Conservation (phyloP, 2,888 invertebrate species). For the Drosophila koepferae region DNA sequence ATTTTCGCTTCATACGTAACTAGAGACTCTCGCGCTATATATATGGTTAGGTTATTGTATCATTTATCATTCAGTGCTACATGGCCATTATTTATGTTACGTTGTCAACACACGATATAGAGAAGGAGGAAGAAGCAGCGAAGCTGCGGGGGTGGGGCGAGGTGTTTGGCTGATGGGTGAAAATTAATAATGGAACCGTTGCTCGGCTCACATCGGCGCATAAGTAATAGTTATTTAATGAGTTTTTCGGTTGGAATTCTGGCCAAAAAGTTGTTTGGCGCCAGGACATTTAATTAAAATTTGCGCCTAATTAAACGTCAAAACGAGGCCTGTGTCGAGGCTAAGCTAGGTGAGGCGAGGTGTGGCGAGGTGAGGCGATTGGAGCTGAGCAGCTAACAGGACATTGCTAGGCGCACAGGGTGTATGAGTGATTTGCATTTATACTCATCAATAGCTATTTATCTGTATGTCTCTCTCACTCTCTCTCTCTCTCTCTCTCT, state of each 20-base stretch:
- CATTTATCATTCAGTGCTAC: constrained; percentile 46
- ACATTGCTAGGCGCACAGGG: constrained; percentile 50
- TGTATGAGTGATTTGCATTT: constrained; percentile 66
- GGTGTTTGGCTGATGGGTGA: constrained; percentile 4
- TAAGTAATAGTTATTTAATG: constrained; percentile 79
- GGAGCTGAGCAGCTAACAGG: constrained; percentile 28
- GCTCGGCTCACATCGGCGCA: constrained; percentile 55
- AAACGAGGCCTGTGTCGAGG: constrained; percentile 30
- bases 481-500: not conserved
- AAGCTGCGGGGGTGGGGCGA: not conserved
- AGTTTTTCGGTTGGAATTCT: constrained; percentile 61
- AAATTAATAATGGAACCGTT: constrained; percentile 69
- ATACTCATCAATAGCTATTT: constrained; percentile 12
- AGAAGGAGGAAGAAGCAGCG: not conserved
- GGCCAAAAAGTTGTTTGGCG: constrained; percentile 65
- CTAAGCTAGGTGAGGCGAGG: constrained; percentile 1
- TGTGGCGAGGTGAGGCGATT: not conserved
- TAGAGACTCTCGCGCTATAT: not conserved
- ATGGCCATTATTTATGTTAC: constrained; percentile 49
- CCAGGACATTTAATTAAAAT: constrained; percentile 73
- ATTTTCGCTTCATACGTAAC: constrained; percentile 5
- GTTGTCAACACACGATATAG: constrained; percentile 29
- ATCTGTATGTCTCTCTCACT: not conserved
- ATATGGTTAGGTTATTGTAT: constrained; percentile 15
- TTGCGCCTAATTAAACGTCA: constrained; percentile 74